Evolutionary conservation across 2,797 vertebrate genomes (phyloP), one percentile per base, ranked within the genome.

Genomic region (Onychomys torridus): DNA sequence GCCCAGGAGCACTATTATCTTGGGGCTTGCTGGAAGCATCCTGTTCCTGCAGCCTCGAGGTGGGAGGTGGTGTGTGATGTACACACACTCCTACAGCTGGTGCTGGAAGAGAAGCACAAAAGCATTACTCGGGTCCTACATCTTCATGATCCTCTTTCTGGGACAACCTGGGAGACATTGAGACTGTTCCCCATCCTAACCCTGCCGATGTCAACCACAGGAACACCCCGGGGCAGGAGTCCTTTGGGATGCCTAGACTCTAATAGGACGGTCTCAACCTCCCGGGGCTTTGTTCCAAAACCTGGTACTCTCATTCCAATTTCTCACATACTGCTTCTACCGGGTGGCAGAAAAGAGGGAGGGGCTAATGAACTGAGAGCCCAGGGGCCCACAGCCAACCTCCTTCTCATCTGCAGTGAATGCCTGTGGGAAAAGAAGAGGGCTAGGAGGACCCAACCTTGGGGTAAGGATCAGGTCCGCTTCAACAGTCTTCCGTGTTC

Each of bases 1-100:
- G 79, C 93, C 97, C 52, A 98, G 91, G 52, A 98, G 81, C 75
- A 93, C n/a, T 85, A 97, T 78, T 8, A 55, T 65, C 34, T 89
- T 83, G 59, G 81, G 57, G n/a, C 81, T 89, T 79, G 67, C 23
- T 2, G 5, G 10, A 43, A 94, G 8, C 98, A 98, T 98, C 79
- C 49, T 40, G 83, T 59, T 37, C 69, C n/a, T n/a, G 84, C 25
- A 40, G 43, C 63, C 49, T 34, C 59, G 27, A 34, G 55, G 14
- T 0, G 11, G 34, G 49, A 55, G 52, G 55, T 46, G 17, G 32
- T 37, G 43, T 27, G 73, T 65, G 89, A 95, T 32, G 13, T 73
- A 40, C 69, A 75, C 91, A 75, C 91, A 23, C n/a, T 16, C 67
- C 61, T 59, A 57, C 49, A 34, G 65, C 40, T 0, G 4, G 37